Conservation (phyloP, 2,797 vertebrate species). For the Paramormyrops hopkinsi region DNA sequence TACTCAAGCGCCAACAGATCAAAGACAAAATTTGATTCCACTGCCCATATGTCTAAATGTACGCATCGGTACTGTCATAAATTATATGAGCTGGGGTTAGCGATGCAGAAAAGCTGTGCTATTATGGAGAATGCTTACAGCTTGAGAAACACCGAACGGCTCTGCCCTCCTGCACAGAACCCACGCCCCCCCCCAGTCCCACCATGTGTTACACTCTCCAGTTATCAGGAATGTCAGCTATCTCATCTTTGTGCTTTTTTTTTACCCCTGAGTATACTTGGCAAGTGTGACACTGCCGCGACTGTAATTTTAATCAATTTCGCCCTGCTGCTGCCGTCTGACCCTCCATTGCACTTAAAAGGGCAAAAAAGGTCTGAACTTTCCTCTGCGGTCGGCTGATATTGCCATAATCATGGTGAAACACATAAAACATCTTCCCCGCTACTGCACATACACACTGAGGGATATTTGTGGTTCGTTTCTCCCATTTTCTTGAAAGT, state of each 20-base stretch:
- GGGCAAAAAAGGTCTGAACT: neutral
- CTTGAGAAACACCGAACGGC: neutral
- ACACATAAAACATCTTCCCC: neutral
- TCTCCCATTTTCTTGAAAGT: neutral
- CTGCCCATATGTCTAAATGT: neutral
- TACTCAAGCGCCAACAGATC: neutral
- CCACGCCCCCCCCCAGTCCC: neutral
- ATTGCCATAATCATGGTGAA: neutral
- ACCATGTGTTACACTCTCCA: neutral
- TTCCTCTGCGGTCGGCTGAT: neutral
- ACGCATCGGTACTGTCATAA: neutral
- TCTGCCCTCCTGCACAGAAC: neutral
- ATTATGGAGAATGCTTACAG: neutral
- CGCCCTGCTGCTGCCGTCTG: neutral
- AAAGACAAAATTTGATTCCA: neutral
- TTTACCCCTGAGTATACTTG: neutral
- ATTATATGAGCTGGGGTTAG: neutral
- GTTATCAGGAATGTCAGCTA: neutral
- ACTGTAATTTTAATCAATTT: neutral
- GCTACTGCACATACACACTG: neutral
- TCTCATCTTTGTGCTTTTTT: neutral
- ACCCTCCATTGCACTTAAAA: neutral
- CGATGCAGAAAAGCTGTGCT: neutral
- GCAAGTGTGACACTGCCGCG: neutral
- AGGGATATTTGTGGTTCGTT: neutral